Base-by-base conservation (phyloP, 1,140 invertebrate genomes). In the Drosophila paulistorum region DNA sequence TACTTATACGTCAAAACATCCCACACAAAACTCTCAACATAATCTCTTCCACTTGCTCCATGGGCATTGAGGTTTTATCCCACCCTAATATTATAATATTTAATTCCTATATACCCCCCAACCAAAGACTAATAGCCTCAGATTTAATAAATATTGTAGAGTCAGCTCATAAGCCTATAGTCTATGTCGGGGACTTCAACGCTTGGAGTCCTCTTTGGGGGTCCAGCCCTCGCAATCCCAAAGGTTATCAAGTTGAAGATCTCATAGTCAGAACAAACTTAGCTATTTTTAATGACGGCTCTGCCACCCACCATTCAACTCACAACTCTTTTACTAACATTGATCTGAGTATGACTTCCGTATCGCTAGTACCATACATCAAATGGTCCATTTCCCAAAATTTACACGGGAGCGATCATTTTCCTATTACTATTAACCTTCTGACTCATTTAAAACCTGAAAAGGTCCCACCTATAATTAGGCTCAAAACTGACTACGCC, bases 101-200 rank as follows among this genome's bases (percentile, higher is more conserved):
- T 51, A 66, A 67, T 54, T 58, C 69, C 17, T 71, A 51, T 33
- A 71, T 67, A 51, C 57, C 48, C 20, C 57, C 57, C 42, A 14
- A 59, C 33, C n/a, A 35, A 67, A 55, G 13, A 23, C 0, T 71
- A 54, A 14, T 9, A 54, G 64, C 69, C 17, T 33, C 37, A 17
- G 48, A 63, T 23, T 45, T 63, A 9, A 41, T 69, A 26, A 54
- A 62, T 23, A 41, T 65, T 57, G 33, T 70, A 48, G 54, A 58
- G 13, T 17, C 39, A 26, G 13, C 41, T 20, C 39, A 7, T 11
- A 67, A 42, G 3, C 45, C 65, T 48, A 41, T 67, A 2, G 0
- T 71, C 11, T 71, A 71, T 61, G 64, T 67, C 3, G 64, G 64
- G 14, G 69, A 71, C 30, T 61, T 71, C 1, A 67, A 61, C 65